Evolutionary conservation across 2,113 vertebrate species (phyloP).

Genomic region (Bos javanicus): DNA sequence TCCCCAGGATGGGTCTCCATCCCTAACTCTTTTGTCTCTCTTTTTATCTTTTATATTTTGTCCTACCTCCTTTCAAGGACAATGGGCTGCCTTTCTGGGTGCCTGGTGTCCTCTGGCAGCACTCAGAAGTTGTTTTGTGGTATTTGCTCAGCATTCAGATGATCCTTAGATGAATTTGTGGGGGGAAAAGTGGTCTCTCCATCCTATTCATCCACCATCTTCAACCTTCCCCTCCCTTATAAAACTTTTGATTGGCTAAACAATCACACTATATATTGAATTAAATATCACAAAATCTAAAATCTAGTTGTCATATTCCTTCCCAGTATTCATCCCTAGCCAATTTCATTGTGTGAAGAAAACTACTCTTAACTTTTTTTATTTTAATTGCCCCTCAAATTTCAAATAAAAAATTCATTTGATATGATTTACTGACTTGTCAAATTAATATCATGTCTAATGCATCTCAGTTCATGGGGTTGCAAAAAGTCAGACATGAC

Average conservation of each 20-base stretch:
- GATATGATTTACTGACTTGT: neutral
- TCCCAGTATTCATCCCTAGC: neutral
- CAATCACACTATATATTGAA: neutral
- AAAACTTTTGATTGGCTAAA: neutral
- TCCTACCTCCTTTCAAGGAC: neutral
- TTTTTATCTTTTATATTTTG: neutral
- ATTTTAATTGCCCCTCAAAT: neutral
- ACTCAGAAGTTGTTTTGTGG: neutral
- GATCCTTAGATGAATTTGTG: neutral
- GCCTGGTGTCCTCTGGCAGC: fast-evolving
- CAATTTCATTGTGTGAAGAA: neutral
- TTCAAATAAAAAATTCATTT: neutral
- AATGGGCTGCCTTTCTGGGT: neutral
- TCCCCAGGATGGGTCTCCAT: neutral
- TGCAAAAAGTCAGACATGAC: neutral
- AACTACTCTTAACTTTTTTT: neutral
- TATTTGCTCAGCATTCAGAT: neutral
- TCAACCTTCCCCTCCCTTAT: neutral
- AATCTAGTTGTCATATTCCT: neutral
- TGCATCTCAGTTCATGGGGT: neutral
- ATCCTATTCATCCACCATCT: neutral
- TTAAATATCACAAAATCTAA: neutral
- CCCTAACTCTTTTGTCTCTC: neutral
- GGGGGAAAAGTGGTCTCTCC: neutral
- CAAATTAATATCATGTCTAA: neutral